A percentile compares a stretch with the other conserved stretches of the same genome.
These are phyloP conservation scores for Champsocephalus esox DNA, from an alignment of 2,797 vertebrate species.

Conservation along the genomic window DNA sequence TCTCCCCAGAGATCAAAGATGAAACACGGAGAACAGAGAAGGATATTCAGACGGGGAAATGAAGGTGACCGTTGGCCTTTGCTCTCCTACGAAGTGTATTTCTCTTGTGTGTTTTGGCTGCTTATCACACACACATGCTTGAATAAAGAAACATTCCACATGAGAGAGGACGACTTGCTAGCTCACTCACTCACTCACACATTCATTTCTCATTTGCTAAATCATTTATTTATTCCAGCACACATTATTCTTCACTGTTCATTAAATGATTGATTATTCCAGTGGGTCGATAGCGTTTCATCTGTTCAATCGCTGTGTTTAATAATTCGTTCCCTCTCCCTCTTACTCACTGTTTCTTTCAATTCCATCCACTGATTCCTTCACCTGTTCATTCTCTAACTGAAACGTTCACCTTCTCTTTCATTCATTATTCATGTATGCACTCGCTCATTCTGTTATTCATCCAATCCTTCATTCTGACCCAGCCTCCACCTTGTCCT, in stretches of 20 bases:
- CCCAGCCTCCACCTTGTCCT: conserved; percentile 29
- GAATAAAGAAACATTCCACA: conserved; percentile 48
- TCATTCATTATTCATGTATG: conserved; percentile 65
- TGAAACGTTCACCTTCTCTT: conserved; percentile 47
- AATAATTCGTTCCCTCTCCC: neutral
- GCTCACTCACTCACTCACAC: conserved; percentile 7
- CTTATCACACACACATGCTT: conserved; percentile 58
- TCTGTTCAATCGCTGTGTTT: neutral
- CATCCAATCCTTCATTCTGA: conserved; percentile 35
- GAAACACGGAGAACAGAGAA: conserved; percentile 47
- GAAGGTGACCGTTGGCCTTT: conserved; percentile 61
- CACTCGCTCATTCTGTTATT: conserved; percentile 45
- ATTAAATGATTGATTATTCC: conserved; percentile 11
- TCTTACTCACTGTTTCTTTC: neutral
- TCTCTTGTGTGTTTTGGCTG: conserved; percentile 57
- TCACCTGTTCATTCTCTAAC: conserved; percentile 38
- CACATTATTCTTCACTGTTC: neutral
- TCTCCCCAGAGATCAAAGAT: conserved; percentile 66
- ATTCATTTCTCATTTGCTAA: conserved; percentile 2
- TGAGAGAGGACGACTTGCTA: neutral
- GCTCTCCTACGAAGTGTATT: conserved; percentile 56
- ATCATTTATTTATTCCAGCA: conserved; percentile 12
- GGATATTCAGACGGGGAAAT: conserved; percentile 38
- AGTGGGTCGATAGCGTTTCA: neutral
- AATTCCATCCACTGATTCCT: conserved; percentile 21